phyloP scores from a whole-genome alignment of 1,140 invertebrate species.

The Sinella curviseta region DNA sequence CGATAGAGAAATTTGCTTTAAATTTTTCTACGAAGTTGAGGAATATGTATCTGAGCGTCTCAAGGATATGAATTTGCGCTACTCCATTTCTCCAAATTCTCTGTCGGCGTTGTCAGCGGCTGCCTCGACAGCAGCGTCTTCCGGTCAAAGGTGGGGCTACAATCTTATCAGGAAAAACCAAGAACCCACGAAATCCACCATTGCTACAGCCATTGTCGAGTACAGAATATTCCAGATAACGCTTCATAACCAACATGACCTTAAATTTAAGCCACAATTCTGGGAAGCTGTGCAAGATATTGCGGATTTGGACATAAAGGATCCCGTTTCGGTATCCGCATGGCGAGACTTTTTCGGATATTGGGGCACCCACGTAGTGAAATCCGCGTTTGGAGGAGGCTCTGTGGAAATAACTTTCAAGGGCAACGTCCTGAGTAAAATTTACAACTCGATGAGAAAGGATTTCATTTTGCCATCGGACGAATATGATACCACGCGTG shows the following conservation, averaged over 20 bases:
- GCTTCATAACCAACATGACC: neutral
- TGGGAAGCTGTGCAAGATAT: slow-evolving; percentile 24
- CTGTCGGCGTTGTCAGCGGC: slow-evolving; percentile 2
- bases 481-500: slow-evolving; percentile 19
- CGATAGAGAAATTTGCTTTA: slow-evolving; percentile 32
- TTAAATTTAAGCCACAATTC: slow-evolving; percentile 28
- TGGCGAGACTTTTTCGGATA: slow-evolving; percentile 35
- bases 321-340: neutral
- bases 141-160: slow-evolving; percentile 9
- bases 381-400: slow-evolving; percentile 28
- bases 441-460: slow-evolving; percentile 16
- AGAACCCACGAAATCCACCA: neutral
- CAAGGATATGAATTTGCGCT: slow-evolving; percentile 30
- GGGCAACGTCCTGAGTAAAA: slow-evolving; percentile 23
- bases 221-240: slow-evolving; percentile 30
- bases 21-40: slow-evolving; percentile 30
- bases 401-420: slow-evolving; percentile 28
- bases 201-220: slow-evolving; percentile 27
- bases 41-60: slow-evolving; percentile 33
- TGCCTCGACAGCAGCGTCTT: neutral
- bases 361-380: slow-evolving; percentile 35
- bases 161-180: slow-evolving; percentile 32
- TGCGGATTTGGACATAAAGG: slow-evolving; percentile 2
- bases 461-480: slow-evolving; percentile 14
- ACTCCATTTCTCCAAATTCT: slow-evolving; percentile 7